Evolutionary conservation across 2,113 vertebrate genomes (phyloP).

Genomic region (Tenebrosternarchus preto): DNA sequence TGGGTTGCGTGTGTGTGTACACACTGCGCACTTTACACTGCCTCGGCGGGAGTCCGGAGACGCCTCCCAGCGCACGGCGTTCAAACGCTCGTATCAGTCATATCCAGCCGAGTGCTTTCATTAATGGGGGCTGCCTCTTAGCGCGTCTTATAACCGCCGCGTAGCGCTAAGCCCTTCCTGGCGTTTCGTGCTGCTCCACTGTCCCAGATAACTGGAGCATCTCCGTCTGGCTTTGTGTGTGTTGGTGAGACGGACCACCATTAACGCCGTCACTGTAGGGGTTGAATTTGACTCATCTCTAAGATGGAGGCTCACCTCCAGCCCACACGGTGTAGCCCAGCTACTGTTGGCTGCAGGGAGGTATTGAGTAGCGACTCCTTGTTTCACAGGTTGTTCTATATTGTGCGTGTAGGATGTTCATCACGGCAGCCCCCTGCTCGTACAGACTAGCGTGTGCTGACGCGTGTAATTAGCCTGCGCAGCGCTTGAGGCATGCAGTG

Average conservation of each 20-base stretch:
- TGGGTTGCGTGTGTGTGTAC: not conserved
- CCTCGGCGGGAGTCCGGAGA: not conserved
- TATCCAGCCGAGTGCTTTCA: constrained; percentile 36
- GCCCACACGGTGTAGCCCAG: not conserved
- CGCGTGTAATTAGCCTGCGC: not conserved
- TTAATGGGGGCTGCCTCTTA: constrained; percentile 33
- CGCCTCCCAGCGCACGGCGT: not conserved
- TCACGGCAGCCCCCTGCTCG: too few relatives aligned
- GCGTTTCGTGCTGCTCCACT: constrained; percentile 25
- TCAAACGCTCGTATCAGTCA: constrained; percentile 22
- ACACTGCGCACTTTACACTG: not conserved
- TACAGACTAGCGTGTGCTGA: too few relatives aligned
- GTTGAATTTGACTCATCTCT: not conserved
- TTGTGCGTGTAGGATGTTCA: not conserved
- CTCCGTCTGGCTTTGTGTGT: not conserved
- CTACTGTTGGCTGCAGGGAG: not conserved
- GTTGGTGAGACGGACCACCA: not conserved
- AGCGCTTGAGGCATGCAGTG: constrained; percentile 18
- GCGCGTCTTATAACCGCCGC: constrained; percentile 28
- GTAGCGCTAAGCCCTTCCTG: constrained; percentile 22
- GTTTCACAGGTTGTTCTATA: not conserved
- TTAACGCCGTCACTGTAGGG: not conserved
- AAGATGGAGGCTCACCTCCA: constrained; percentile 13
- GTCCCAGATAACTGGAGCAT: constrained; percentile 31
- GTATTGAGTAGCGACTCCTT: too few relatives aligned